phyloP scores from a whole-genome alignment of 2,113 vertebrate genomes.

The Neomonachus schauinslandi region DNA sequence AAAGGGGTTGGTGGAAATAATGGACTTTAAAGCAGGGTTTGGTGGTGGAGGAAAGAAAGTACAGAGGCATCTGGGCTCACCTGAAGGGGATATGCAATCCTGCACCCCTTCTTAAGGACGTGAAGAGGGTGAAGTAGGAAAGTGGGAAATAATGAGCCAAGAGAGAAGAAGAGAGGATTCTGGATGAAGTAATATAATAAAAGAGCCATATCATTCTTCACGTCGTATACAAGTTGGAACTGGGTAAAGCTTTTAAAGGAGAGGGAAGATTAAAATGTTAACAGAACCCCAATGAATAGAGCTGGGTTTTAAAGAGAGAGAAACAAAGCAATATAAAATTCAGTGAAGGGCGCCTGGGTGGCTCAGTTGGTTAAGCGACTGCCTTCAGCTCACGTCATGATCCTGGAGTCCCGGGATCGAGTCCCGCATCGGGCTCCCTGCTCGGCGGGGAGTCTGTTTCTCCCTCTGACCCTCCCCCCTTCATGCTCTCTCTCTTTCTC shows the following conservation, averaged over 20 bases:
- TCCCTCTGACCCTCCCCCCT: no score
- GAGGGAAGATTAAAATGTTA: background rate
- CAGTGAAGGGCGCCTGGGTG: background rate
- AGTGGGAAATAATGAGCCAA: background rate
- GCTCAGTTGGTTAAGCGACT: no score
- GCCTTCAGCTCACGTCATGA: no score
- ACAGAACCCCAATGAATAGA: background rate
- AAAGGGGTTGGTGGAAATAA: background rate
- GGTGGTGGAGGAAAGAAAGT: background rate
- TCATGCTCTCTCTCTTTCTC: no score
- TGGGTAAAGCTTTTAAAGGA: background rate
- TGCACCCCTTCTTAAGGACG: background rate
- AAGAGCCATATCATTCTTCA: background rate
- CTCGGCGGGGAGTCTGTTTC: no score
- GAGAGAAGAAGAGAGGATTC: background rate
- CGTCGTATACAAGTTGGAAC: background rate
- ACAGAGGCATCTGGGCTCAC: background rate
- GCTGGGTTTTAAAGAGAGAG: background rate
- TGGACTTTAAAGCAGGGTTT: background rate
- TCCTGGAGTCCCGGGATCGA: no score
- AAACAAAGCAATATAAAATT: background rate
- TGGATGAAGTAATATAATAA: background rate
- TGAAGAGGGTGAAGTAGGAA: background rate
- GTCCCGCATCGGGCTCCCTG: no score
- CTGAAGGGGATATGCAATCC: background rate